Evolutionary conservation across 2,113 vertebrate species (phyloP).

Genomic region (Phoxinus phoxinus): DNA sequence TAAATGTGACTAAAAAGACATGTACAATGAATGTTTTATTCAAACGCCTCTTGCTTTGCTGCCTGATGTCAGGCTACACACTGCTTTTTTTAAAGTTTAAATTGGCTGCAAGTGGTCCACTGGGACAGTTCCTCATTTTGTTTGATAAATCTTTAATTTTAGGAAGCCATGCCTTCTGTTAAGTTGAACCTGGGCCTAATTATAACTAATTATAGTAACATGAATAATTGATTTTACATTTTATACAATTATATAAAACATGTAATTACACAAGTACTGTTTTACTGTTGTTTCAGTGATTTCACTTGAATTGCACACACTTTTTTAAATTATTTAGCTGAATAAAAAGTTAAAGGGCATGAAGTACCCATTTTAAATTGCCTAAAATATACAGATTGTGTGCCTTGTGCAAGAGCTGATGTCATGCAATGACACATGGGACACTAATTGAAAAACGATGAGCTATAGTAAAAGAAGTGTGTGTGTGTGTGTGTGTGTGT

Average conservation of each 20-base stretch:
- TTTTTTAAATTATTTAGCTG: constrained; percentile 22
- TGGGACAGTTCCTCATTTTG: constrained; percentile 38
- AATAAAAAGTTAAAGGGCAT: background rate
- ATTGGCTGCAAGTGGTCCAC: constrained; percentile 34
- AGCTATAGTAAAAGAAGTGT: background rate
- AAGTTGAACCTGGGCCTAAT: constrained; percentile 33
- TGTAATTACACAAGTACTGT: background rate
- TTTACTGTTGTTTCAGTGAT: constrained; percentile 24
- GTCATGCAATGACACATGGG: background rate
- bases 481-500: too few relatives aligned
- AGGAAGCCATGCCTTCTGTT: constrained; percentile 17
- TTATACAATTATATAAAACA: background rate
- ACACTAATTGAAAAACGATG: background rate
- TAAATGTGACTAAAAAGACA: constrained; percentile 28
- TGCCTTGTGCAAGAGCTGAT: background rate
- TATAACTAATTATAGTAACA: constrained; percentile 33
- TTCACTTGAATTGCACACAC: constrained; percentile 42
- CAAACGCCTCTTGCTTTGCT: constrained; percentile 17
- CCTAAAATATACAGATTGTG: background rate
- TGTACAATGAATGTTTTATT: constrained; percentile 45
- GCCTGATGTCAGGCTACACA: constrained; percentile 20
- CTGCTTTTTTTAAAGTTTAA: constrained; percentile 29
- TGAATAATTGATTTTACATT: constrained; percentile 18
- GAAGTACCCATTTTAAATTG: background rate
- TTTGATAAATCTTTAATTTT: constrained; percentile 45